These are phyloP conservation scores for Laupala kohalensis DNA, from an alignment of 1,140 invertebrate species.

Conservation along the genomic window DNA sequence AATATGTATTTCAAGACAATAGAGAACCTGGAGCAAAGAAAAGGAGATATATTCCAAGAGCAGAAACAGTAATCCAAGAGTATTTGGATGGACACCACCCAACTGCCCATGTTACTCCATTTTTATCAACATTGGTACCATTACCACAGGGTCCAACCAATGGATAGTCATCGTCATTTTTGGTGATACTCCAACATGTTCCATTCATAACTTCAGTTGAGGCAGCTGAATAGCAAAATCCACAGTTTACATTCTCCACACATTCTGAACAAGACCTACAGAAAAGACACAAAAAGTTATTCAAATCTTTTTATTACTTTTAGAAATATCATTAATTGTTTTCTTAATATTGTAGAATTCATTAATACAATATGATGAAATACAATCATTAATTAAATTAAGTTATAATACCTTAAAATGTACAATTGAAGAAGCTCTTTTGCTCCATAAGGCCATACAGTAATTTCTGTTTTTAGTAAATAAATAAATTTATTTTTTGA, in stretches of 20 bases:
- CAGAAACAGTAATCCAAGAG: slow-evolving; percentile 11
- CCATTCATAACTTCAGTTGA: slow-evolving; percentile 2
- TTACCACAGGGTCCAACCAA: slow-evolving; percentile 4
- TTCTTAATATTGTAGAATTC: too few relatives aligned
- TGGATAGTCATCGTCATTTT: background rate
- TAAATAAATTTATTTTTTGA: too few relatives aligned
- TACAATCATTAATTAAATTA: too few relatives aligned
- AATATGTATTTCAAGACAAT: background rate
- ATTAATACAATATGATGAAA: too few relatives aligned
- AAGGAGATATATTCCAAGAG: slow-evolving; percentile 12
- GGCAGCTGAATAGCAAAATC: slow-evolving; percentile 11
- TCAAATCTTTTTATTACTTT: too few relatives aligned
- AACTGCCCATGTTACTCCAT: slow-evolving; percentile 1
- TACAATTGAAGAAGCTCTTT: too few relatives aligned
- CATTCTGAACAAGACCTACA: slow-evolving; percentile 11
- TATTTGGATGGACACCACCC: slow-evolving; percentile 13
- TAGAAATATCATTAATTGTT: too few relatives aligned
- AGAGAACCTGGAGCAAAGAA: slow-evolving; percentile 13
- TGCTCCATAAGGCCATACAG: too few relatives aligned
- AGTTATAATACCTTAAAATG: too few relatives aligned
- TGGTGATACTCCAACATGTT: slow-evolving; percentile 4
- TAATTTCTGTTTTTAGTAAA: too few relatives aligned
- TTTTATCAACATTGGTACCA: background rate
- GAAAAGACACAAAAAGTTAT: background rate
- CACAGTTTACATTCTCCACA: slow-evolving; percentile 4